Percentiles rank a stretch among this genome's conserved stretches.
phyloP scores from a whole-genome alignment of 2,797 vertebrate genomes.

The Pogoniulus pusillus region DNA sequence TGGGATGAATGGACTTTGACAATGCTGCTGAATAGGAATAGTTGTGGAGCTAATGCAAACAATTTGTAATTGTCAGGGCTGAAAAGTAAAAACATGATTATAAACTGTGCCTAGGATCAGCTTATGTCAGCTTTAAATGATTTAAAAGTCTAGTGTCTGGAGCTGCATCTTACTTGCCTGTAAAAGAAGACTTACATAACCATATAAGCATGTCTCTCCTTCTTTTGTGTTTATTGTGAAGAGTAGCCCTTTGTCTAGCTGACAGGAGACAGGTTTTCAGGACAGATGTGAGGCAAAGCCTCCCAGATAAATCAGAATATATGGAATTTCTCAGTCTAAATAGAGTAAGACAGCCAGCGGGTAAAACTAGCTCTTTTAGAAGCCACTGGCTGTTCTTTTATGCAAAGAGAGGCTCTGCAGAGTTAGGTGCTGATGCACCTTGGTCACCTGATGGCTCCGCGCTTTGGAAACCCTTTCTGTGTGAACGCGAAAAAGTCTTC shows the following conservation, averaged over 20 bases:
- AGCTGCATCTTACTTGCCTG: constrained; percentile 32
- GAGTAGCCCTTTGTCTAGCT: constrained; percentile 37
- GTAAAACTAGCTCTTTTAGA: not conserved
- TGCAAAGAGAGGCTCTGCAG: not conserved
- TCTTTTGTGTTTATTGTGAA: not conserved
- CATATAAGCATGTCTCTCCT: not conserved
- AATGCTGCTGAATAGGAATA: not conserved
- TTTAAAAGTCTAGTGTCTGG: constrained; percentile 62
- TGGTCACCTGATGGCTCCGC: not conserved
- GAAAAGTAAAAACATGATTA: constrained; percentile 58
- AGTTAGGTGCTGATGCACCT: not conserved
- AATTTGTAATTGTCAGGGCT: constrained; percentile 50
- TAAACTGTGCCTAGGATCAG: constrained; percentile 19
- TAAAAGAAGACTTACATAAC: constrained; percentile 12
- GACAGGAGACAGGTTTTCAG: constrained; percentile 17
- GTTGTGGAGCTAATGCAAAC: constrained; percentile 36
- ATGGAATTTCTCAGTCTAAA: not conserved
- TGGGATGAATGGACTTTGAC: constrained; percentile 19
- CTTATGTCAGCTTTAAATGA: constrained; percentile 59
- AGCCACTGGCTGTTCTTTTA: not conserved
- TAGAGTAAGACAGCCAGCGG: not conserved
- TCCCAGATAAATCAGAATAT: not conserved
- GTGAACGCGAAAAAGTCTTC: not conserved
- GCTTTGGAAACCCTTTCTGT: not conserved
- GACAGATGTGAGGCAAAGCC: not conserved